Evolutionary conservation across 1,140 invertebrate genomes (phyloP).

Genomic region (Lordiphosa clarofinis): DNA sequence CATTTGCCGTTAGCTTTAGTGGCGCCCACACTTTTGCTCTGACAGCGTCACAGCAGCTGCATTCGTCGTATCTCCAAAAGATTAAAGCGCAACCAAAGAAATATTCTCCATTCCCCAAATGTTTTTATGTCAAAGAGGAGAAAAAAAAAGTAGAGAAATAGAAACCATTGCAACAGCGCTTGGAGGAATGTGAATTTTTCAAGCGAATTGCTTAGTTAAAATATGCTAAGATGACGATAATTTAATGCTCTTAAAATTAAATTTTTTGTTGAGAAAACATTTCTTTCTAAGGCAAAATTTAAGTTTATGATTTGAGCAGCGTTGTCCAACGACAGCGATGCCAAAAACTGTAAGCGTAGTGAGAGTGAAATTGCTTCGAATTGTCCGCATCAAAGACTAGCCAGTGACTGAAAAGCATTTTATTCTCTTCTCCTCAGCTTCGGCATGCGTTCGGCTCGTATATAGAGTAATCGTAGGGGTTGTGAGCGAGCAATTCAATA

Average conservation of each 20-base stretch:
- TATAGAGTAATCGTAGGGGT: too few relatives aligned
- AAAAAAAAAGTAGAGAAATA: slow-evolving; percentile 38
- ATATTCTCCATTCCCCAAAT: slow-evolving; percentile 58
- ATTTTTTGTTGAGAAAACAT: not conserved
- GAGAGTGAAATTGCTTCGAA: too few relatives aligned
- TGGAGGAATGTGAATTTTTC: slow-evolving; percentile 23
- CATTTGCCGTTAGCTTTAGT: slow-evolving; percentile 33
- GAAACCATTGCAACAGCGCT: slow-evolving; percentile 39
- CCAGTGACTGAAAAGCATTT: too few relatives aligned
- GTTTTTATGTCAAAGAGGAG: slow-evolving; percentile 43
- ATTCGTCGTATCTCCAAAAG: slow-evolving; percentile 52
- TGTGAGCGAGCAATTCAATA: too few relatives aligned
- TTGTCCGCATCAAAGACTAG: too few relatives aligned
- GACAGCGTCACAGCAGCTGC: slow-evolving; percentile 52
- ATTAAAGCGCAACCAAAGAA: slow-evolving; percentile 65
- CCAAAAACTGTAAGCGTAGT: too few relatives aligned
- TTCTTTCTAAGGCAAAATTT: not conserved
- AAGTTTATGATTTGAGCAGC: too few relatives aligned
- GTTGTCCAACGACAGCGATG: too few relatives aligned
- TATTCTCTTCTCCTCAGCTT: too few relatives aligned
- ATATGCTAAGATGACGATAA: slow-evolving; percentile 6
- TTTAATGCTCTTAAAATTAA: slow-evolving; percentile 6
- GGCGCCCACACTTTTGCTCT: slow-evolving; percentile 31
- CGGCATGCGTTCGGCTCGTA: too few relatives aligned
- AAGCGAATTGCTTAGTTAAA: slow-evolving; percentile 23